phyloP scores from a whole-genome alignment of 2,888 invertebrate genomes.

The Orthosia gothica region DNA sequence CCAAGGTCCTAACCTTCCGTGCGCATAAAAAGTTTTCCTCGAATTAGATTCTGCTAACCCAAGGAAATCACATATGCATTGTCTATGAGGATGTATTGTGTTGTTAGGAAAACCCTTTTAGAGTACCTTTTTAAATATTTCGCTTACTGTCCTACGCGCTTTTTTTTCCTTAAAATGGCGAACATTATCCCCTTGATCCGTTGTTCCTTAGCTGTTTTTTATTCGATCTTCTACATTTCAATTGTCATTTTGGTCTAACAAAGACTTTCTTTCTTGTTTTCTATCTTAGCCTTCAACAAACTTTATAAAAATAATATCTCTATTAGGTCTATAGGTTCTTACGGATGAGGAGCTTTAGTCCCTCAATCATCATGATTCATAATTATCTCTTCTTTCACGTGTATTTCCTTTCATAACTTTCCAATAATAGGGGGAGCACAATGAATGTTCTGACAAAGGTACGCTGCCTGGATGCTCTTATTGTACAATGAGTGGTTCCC shows the following conservation, averaged over 20 bases:
- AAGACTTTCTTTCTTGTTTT: not conserved
- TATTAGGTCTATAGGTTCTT: constrained; percentile 1
- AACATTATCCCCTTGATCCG: constrained; percentile 2
- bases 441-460: constrained; percentile 60
- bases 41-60: constrained; percentile 28
- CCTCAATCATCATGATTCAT: constrained; percentile 39
- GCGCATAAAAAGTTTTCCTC: constrained; percentile 8
- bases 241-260: constrained; percentile 6
- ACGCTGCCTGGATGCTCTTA: constrained; percentile 50
- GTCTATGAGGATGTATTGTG: constrained; percentile 35
- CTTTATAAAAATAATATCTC: no score
- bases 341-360: constrained; percentile 34
- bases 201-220: constrained; percentile 9
- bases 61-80: constrained; percentile 25
- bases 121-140: constrained; percentile 36
- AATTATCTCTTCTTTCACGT: constrained; percentile 58
- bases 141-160: not conserved
- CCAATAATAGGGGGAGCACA: constrained; percentile 55
- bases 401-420: constrained; percentile 60
- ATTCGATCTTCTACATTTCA: not conserved
- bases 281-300: no score
- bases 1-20: not conserved
- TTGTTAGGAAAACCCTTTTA: constrained; percentile 28
- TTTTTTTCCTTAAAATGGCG: constrained; percentile 13
- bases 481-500: constrained; percentile 65